A percentile compares a stretch with the other conserved stretches of the same genome.
phyloP scores from a whole-genome alignment of 2,797 vertebrate species.

The Tympanoctomys barrerae region DNA sequence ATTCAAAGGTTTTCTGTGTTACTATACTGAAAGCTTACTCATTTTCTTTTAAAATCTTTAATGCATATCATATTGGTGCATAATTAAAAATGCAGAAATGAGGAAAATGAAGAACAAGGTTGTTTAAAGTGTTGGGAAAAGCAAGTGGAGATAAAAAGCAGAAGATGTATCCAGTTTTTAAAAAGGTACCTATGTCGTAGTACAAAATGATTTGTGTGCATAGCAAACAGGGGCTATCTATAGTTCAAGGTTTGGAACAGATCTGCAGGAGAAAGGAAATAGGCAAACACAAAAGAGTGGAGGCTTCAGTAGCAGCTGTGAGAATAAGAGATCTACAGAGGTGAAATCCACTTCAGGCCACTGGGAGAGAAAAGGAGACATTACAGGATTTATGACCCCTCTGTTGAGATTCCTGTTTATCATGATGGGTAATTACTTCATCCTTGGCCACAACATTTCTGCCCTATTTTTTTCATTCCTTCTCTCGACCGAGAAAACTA shows the following conservation, averaged over 20 bases:
- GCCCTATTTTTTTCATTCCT: not conserved
- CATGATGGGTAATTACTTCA: not conserved
- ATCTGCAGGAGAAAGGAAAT: not conserved
- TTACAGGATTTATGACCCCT: not conserved
- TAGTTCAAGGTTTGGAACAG: not conserved
- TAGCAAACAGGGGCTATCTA: not conserved
- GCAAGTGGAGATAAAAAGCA: constrained; percentile 9
- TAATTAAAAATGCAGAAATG: constrained; percentile 4
- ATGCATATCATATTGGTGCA: not conserved
- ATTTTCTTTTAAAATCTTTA: not conserved
- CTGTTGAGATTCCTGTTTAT: not conserved
- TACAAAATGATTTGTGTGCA: not conserved
- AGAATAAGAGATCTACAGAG: not conserved
- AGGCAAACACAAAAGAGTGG: not conserved
- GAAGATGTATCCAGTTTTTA: constrained; percentile 16
- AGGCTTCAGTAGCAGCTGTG: not conserved
- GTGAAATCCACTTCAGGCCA: not conserved
- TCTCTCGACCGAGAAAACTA: not conserved
- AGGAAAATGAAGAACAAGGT: constrained; percentile 10
- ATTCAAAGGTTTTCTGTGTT: not conserved
- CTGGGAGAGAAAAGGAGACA: not conserved
- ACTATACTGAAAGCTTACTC: not conserved
- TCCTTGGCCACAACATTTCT: not conserved
- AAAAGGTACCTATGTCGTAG: not conserved
- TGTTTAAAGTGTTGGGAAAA: not conserved